Percentiles rank a stretch among this genome's conserved stretches.
Evolutionary conservation across 2,113 vertebrate species (phyloP).

Genomic region (Dascyllus trimaculatus): DNA sequence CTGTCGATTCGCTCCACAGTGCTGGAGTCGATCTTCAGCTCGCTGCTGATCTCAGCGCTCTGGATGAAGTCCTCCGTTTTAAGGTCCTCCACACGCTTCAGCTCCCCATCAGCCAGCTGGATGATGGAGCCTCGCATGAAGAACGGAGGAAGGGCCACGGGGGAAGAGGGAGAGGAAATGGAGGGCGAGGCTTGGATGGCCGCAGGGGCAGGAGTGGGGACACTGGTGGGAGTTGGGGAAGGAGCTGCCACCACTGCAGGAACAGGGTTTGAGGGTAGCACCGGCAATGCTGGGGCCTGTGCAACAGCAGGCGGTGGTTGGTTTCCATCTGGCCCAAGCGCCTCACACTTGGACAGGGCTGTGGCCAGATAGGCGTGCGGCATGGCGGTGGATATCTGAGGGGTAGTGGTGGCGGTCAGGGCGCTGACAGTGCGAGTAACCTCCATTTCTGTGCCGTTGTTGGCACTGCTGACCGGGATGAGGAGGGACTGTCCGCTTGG

Average conservation of each 20-base stretch:
- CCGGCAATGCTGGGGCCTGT: slow-evolving; percentile 85
- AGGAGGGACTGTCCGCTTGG: slow-evolving; percentile 94
- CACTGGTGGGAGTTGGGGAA: slow-evolving; percentile 76
- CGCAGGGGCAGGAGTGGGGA: slow-evolving; percentile 66
- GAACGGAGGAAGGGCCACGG: slow-evolving; percentile 92
- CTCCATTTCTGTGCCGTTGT: slow-evolving; percentile 83
- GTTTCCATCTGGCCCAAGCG: slow-evolving; percentile 81
- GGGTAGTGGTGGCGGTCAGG: slow-evolving; percentile 88
- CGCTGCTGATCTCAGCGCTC: slow-evolving; percentile 96
- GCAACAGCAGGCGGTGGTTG: slow-evolving; percentile 49
- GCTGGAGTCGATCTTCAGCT: slow-evolving; percentile 99
- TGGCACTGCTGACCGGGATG: slow-evolving; percentile 89
- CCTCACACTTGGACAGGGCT: slow-evolving; percentile 90
- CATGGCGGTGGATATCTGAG: slow-evolving; percentile 90
- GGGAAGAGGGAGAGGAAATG: slow-evolving; percentile 87
- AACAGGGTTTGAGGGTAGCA: slow-evolving; percentile 83
- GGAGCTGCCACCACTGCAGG: slow-evolving; percentile 58
- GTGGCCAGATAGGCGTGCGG: slow-evolving; percentile 95
- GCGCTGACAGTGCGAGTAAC: slow-evolving; percentile 87
- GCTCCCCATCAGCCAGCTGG: slow-evolving; percentile 96
- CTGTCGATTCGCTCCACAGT: slow-evolving; percentile 96
- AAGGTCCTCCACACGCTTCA: slow-evolving; percentile 97
- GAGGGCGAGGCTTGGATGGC: slow-evolving; percentile 87
- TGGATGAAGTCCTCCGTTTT: slow-evolving; percentile 99
- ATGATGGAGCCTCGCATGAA: slow-evolving; percentile 99